Evolutionary conservation across 2,113 vertebrate genomes (phyloP).

Genomic region (Leptosomus discolor): DNA sequence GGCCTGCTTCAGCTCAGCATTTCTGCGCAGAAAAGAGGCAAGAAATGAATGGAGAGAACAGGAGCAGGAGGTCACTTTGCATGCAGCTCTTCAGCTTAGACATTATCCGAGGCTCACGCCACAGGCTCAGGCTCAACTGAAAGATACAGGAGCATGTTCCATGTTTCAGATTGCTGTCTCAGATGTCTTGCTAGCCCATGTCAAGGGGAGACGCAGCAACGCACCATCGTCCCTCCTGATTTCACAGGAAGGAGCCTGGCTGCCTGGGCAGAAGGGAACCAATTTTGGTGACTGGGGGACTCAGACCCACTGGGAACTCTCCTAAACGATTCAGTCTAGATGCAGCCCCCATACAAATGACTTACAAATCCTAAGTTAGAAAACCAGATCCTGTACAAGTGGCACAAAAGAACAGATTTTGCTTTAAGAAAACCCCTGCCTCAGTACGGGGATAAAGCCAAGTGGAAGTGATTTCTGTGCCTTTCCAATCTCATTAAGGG

Average conservation of each 20-base stretch:
- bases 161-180: not conserved
- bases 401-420: not conserved
- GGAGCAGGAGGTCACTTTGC: not conserved
- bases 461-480: not conserved
- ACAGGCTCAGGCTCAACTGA: not conserved
- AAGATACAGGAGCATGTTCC: not conserved
- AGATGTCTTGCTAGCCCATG: not conserved
- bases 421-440: not conserved
- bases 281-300: rapidly evolving
- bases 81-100: not conserved
- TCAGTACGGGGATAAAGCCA: not conserved
- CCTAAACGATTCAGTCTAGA: not conserved
- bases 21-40: not conserved
- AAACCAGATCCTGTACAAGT: not conserved
- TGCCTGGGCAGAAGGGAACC: not conserved
- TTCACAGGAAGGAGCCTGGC: not conserved
- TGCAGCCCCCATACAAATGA: not conserved
- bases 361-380: not conserved
- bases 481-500: not conserved
- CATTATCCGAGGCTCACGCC: not conserved
- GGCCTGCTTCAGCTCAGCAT: not conserved
- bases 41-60: not conserved
- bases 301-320: not conserved
- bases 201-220: not conserved
- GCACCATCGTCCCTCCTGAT: rapidly evolving